Evolutionary conservation across 2,888 invertebrate species (phyloP).

Genomic region (Boloria selene): DNA sequence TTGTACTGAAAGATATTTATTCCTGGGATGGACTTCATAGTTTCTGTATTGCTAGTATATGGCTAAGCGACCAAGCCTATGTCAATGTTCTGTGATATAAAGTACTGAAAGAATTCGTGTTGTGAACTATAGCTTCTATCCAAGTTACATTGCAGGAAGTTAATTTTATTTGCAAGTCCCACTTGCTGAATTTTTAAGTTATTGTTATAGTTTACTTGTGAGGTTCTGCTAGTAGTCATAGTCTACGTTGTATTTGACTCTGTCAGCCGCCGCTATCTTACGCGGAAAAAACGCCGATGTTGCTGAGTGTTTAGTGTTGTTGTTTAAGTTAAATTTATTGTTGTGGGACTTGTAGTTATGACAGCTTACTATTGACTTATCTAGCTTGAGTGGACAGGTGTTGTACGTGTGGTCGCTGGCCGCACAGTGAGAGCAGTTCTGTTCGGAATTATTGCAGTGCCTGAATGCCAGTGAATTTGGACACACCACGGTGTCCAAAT

Average conservation of each 20-base stretch:
- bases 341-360: not conserved
- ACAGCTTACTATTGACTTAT: not conserved
- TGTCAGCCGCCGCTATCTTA: not conserved
- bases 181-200: not conserved
- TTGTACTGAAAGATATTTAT: too few species aligned
- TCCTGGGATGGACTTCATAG: too few species aligned
- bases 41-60: too few species aligned
- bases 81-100: not conserved
- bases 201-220: not conserved
- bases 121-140: not conserved
- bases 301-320: not conserved
- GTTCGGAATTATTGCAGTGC: not conserved
- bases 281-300: not conserved
- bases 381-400: not conserved
- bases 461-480: too few species aligned
- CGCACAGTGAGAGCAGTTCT: slow-evolving; percentile 2
- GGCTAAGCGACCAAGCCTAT: too few species aligned
- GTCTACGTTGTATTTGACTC: not conserved
- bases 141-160: not conserved
- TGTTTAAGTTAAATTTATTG: not conserved
- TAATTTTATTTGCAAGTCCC: too few species aligned
- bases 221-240: not conserved
- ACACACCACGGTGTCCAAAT: slow-evolving; percentile 3
- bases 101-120: not conserved
- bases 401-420: not conserved